Evolutionary conservation across 2,888 invertebrate species (phyloP).

Genomic region (Polia nebulosa): DNA sequence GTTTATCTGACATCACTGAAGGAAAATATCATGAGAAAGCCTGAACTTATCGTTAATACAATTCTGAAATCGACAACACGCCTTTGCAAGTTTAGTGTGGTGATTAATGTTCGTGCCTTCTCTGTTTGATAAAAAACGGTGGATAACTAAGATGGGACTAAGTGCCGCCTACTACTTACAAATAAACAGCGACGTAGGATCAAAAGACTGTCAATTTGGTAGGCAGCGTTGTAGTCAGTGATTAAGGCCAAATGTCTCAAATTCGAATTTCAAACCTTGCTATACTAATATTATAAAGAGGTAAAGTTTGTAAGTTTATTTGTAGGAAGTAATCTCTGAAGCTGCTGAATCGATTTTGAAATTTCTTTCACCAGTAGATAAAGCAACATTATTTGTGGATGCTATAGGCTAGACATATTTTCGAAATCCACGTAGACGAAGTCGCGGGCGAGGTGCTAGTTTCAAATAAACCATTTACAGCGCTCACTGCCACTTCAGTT

Average conservation of each 20-base stretch:
- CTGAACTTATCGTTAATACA: not conserved
- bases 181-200: not conserved
- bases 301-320: no score
- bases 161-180: not conserved
- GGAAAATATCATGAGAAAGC: not conserved
- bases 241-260: not conserved
- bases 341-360: no score
- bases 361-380: no score
- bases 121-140: not conserved
- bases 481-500: no score
- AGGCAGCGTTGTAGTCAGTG: not conserved
- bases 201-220: not conserved
- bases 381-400: no score
- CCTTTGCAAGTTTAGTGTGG: not conserved
- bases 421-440: no score
- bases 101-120: not conserved
- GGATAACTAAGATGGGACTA: not conserved
- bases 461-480: no score
- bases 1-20: not conserved
- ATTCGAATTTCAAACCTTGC: no score
- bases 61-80: not conserved
- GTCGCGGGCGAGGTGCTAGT: no score
- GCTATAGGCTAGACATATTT: no score
- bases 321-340: no score
- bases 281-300: no score